phyloP scores from a whole-genome alignment of 2,888 invertebrate genomes.

The Sphaerophoria rueppellii region DNA sequence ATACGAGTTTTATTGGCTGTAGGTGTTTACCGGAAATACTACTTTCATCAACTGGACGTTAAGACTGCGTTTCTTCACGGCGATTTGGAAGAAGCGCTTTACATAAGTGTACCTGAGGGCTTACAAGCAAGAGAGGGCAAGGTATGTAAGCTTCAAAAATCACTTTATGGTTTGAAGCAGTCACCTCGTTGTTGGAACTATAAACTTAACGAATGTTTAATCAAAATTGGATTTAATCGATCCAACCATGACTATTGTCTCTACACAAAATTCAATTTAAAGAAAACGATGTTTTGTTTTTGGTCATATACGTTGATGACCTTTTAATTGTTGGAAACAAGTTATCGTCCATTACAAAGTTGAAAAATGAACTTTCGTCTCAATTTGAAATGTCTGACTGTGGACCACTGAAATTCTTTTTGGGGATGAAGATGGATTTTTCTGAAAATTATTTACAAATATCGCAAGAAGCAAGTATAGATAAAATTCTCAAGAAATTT shows the following conservation, averaged over 20 bases:
- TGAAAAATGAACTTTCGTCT: neutral
- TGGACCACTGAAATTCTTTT: too few species aligned
- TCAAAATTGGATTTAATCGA: neutral
- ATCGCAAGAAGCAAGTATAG: too few species aligned
- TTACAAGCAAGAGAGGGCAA: neutral
- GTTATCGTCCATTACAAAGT: neutral
- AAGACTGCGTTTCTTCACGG: too few species aligned
- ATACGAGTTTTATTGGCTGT: neutral
- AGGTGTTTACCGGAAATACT: neutral
- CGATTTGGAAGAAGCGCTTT: neutral
- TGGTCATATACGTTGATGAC: neutral
- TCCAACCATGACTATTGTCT: neutral
- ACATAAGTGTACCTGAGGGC: neutral
- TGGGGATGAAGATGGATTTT: too few species aligned
- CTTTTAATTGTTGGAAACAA: conserved; percentile 2
- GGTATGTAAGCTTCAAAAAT: neutral
- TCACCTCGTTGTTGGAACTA: too few species aligned
- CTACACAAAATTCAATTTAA: neutral
- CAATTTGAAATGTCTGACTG: neutral
- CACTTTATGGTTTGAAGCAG: neutral
- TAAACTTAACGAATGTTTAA: neutral
- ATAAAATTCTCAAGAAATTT: too few species aligned
- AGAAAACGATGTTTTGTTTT: neutral
- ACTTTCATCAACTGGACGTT: conserved; percentile 1
- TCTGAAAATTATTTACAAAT: too few species aligned